Percentiles rank a stretch among this genome's conserved stretches.
Evolutionary conservation across 2,797 vertebrate species (phyloP).

Genomic region (Cuculus canorus): DNA sequence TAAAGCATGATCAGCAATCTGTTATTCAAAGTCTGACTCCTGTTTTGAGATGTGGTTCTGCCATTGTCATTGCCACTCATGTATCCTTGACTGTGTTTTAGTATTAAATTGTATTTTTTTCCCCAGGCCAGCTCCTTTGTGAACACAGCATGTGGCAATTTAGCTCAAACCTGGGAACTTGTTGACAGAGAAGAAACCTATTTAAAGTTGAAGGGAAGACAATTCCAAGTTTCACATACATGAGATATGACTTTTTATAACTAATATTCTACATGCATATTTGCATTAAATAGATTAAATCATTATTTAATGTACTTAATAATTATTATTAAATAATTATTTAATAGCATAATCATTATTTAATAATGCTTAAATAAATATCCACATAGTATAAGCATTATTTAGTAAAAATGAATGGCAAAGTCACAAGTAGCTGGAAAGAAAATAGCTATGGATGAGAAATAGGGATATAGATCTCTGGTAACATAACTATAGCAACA

Average conservation of each 20-base stretch:
- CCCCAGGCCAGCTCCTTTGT: background rate
- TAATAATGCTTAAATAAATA: too few species aligned
- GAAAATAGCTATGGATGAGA: background rate
- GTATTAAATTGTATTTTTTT: background rate
- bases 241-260: background rate
- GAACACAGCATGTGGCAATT: background rate
- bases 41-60: background rate
- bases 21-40: background rate
- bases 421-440: background rate
- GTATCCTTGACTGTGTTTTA: background rate
- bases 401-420: background rate
- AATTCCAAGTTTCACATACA: background rate
- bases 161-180: background rate
- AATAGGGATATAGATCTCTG: background rate
- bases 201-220: background rate
- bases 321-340: too few species aligned
- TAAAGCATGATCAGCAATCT: background rate
- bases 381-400: background rate
- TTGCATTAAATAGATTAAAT: background rate
- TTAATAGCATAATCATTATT: too few species aligned
- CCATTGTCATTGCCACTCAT: background rate
- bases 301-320: too few species aligned
- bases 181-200: background rate
- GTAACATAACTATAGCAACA: background rate
- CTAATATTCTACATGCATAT: background rate